Conservation (phyloP, 2,797 vertebrate species). For the Momotus momota region DNA sequence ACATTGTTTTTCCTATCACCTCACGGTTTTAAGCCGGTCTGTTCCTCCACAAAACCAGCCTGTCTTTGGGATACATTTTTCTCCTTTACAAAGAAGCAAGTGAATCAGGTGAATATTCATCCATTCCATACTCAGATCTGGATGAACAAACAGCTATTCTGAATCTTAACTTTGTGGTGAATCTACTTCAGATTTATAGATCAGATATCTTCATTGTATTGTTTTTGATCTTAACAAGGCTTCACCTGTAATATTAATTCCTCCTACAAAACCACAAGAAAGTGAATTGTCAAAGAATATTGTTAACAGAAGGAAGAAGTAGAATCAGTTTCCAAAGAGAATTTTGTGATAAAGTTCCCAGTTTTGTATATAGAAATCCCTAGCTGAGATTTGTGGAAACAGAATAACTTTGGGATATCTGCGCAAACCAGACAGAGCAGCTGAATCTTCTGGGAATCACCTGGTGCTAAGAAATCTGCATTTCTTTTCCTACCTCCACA, state of each 20-base stretch:
- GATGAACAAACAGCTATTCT: neutral
- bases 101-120: slow-evolving; percentile 5
- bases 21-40: neutral
- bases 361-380: slow-evolving; percentile 29
- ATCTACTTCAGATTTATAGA: neutral
- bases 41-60: neutral
- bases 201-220: neutral
- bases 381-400: slow-evolving; percentile 10
- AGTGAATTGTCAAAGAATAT: neutral
- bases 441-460: slow-evolving; percentile 25
- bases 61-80: neutral
- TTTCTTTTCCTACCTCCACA: neutral
- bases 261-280: neutral
- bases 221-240: neutral
- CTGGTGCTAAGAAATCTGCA: neutral
- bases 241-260: neutral
- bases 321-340: neutral
- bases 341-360: slow-evolving; percentile 17
- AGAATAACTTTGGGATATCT: slow-evolving; percentile 34
- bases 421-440: neutral
- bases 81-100: neutral
- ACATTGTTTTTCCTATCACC: neutral
- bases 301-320: neutral
- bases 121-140: neutral
- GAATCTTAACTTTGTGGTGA: neutral